Percentiles rank a stretch among this genome's conserved stretches.
Conservation (phyloP, 1,140 invertebrate species). For the Drosophila rhopaloa region DNA sequence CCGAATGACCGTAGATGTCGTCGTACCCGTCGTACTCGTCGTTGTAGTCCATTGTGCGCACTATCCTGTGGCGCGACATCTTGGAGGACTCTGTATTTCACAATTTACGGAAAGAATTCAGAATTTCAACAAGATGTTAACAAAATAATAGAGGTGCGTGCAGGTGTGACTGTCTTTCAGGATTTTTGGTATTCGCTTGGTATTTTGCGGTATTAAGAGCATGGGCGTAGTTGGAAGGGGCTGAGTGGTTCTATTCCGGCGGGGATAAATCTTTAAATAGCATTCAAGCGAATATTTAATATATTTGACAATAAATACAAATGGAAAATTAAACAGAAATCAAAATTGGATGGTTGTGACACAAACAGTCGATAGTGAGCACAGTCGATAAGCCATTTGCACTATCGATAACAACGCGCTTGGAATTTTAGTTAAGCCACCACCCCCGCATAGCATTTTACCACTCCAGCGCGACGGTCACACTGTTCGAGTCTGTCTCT, state of each 20-base stretch:
- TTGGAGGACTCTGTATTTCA: conserved; percentile 58
- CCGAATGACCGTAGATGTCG: conserved; percentile 96
- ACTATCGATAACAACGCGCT: too few relatives aligned
- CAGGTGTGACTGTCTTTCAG: conserved; percentile 13
- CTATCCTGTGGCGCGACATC: conserved; percentile 92
- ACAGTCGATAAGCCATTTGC: too few relatives aligned
- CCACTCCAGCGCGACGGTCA: conserved; percentile 2
- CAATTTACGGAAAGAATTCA: conserved; percentile 49
- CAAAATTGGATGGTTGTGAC: too few relatives aligned
- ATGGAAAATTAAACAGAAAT: too few relatives aligned
- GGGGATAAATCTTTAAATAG: too few relatives aligned
- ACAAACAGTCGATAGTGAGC: too few relatives aligned
- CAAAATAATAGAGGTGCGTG: conserved; percentile 35
- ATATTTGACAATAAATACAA: too few relatives aligned
- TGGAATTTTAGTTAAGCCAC: too few relatives aligned
- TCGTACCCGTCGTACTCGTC: conserved; percentile 96
- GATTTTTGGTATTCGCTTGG: neutral
- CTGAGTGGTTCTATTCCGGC: too few relatives aligned
- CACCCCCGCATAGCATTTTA: neutral
- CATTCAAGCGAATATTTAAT: too few relatives aligned
- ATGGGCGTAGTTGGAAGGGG: too few relatives aligned
- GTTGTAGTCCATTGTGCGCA: conserved; percentile 90
- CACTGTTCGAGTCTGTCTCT: conserved; percentile 33
- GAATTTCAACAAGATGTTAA: conserved; percentile 38
- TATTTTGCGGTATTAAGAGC: neutral